Evolutionary conservation across 2,113 vertebrate species (phyloP).

Genomic region (Dasyprocta punctata): DNA sequence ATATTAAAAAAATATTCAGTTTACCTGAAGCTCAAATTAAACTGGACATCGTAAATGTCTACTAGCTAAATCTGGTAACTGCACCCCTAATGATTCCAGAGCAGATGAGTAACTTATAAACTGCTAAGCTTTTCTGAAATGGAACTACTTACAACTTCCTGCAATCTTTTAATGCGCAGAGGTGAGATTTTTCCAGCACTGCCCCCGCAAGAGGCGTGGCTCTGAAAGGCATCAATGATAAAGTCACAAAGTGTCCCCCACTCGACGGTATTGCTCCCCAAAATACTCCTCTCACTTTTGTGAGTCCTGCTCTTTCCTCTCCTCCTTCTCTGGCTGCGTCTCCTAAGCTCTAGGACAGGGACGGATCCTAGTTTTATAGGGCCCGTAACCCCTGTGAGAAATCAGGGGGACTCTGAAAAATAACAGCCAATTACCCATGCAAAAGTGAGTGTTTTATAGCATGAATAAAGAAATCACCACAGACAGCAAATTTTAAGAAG

Average conservation of each 20-base stretch:
- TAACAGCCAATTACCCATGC: background rate
- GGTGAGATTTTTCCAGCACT: background rate
- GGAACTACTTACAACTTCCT: background rate
- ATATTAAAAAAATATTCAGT: background rate
- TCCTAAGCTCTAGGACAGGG: background rate
- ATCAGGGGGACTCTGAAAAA: background rate
- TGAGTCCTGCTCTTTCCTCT: background rate
- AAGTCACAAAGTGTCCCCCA: background rate
- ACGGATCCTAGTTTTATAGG: background rate
- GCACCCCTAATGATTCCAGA: background rate
- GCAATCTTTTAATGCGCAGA: background rate
- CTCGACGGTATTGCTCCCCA: too few species aligned
- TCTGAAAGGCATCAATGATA: background rate
- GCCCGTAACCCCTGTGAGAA: background rate
- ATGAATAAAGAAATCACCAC: background rate
- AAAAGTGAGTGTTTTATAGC: background rate
- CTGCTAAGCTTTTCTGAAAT: background rate
- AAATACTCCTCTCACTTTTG: accelerated
- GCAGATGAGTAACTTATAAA: background rate
- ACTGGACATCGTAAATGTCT: background rate
- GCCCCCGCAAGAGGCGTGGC: background rate
- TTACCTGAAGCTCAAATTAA: background rate
- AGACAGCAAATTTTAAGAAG: background rate
- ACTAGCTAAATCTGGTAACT: background rate
- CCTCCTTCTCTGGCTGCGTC: background rate